Evolutionary conservation across 2,797 vertebrate species (phyloP).

Genomic region (Sarcophilus harrisii): DNA sequence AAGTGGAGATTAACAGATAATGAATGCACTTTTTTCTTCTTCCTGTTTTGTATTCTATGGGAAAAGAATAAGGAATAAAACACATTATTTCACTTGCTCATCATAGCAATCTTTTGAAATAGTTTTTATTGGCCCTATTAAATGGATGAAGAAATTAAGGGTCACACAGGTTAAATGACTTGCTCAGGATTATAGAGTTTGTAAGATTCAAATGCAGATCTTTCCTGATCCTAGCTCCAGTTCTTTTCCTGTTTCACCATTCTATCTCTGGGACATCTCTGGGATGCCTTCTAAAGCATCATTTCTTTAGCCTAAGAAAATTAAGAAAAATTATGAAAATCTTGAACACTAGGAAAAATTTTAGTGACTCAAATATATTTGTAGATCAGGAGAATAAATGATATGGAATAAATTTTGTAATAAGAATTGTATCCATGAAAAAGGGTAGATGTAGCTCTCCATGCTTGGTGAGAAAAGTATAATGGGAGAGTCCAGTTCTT

Average conservation of each 20-base stretch:
- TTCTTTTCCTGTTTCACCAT: background rate
- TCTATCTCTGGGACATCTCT: background rate
- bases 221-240: background rate
- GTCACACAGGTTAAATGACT: background rate
- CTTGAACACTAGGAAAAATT: background rate
- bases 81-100: background rate
- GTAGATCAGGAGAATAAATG: background rate
- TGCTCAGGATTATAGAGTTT: slow-evolving; percentile 11
- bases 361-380: background rate
- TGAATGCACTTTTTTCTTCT: background rate
- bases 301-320: background rate
- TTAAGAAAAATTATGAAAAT: background rate
- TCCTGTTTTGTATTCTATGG: background rate
- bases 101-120: background rate
- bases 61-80: background rate
- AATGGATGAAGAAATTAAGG: background rate
- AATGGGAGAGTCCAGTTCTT: background rate
- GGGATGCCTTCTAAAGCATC: background rate
- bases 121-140: background rate
- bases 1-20: background rate
- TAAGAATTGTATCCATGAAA: background rate
- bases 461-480: background rate
- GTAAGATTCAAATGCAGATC: background rate
- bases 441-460: background rate
- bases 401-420: background rate